These are phyloP conservation scores for Oreotrochilus melanogaster DNA, from an alignment of 2,113 vertebrate genomes.

Conservation along the genomic window DNA sequence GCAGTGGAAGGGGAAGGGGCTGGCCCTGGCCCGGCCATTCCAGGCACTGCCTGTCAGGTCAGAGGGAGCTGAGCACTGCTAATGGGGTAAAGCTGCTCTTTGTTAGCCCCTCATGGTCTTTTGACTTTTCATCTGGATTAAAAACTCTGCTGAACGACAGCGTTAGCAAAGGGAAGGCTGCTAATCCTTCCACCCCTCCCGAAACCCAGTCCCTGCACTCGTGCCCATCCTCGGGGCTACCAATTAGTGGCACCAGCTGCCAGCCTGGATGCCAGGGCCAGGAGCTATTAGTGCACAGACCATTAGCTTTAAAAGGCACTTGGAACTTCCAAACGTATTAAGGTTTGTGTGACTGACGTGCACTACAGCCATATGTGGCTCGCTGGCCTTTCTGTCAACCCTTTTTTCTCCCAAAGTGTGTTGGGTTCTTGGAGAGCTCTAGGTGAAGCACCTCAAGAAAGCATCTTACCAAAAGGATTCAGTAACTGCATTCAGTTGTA, in stretches of 20 bases:
- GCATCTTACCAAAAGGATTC: neutral
- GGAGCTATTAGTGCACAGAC: constrained; percentile 70
- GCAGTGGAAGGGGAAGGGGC: neutral
- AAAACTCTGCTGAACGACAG: constrained; percentile 22
- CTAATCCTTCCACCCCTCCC: neutral
- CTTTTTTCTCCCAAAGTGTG: neutral
- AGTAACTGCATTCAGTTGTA: neutral
- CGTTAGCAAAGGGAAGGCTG: constrained; percentile 55
- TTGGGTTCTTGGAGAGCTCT: neutral
- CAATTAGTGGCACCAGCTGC: constrained; percentile 78
- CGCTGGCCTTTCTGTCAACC: neutral
- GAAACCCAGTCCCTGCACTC: constrained; percentile 7
- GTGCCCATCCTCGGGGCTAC: constrained; percentile 51
- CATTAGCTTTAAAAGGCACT: constrained; percentile 75
- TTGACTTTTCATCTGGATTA: constrained; percentile 72
- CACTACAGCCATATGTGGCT: constrained; percentile 41
- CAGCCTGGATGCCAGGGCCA: constrained; percentile 63
- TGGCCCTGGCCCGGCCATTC: neutral
- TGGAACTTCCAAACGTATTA: constrained; percentile 57
- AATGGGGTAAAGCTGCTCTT: constrained; percentile 4
- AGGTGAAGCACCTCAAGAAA: neutral
- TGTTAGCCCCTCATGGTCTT: neutral
- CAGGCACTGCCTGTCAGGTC: constrained; percentile 15
- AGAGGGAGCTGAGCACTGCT: neutral
- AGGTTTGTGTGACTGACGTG: constrained; percentile 21